A percentile compares a stretch with the other conserved stretches of the same genome.
Conservation (phyloP, 2,113 vertebrate genomes). For the Saccopteryx leptura region DNA sequence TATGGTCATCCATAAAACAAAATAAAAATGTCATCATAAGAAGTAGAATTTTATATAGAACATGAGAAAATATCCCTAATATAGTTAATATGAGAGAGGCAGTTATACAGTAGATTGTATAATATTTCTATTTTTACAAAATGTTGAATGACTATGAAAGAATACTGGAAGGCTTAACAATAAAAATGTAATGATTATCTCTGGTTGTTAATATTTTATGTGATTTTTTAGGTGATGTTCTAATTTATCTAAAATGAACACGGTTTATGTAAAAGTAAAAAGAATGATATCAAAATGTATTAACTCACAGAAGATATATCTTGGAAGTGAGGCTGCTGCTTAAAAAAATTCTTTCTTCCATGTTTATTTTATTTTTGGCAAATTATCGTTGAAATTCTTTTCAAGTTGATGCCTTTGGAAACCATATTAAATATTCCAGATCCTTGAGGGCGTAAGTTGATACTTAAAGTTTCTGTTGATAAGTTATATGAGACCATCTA, state of each 20-base stretch:
- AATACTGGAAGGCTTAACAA: conserved; percentile 21
- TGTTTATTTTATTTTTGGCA: conserved; percentile 57
- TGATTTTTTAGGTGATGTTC: conserved; percentile 43
- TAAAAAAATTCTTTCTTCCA: not conserved
- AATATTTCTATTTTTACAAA: conserved; percentile 30
- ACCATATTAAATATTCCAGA: conserved; percentile 15
- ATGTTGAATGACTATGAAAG: conserved; percentile 29
- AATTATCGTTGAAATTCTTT: conserved; percentile 30
- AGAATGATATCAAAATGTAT: not conserved
- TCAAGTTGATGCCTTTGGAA: conserved; percentile 53
- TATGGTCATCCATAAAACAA: not conserved
- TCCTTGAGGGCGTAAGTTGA: not conserved
- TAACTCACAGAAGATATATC: not conserved
- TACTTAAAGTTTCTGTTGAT: conserved; percentile 24
- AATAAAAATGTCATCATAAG: not conserved
- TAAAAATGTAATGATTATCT: not conserved
- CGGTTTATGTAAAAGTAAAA: not conserved
- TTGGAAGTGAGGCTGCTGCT: not conserved
- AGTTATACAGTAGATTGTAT: not conserved
- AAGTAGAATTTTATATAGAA: not conserved
- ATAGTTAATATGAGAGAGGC: conserved; percentile 1
- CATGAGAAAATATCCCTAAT: not conserved
- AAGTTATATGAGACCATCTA: not conserved
- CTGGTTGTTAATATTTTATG: conserved; percentile 32
- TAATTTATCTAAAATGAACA: conserved; percentile 23